These are phyloP conservation scores for Paguma larvata DNA, from an alignment of 2,797 vertebrate species.

Conservation along the genomic window DNA sequence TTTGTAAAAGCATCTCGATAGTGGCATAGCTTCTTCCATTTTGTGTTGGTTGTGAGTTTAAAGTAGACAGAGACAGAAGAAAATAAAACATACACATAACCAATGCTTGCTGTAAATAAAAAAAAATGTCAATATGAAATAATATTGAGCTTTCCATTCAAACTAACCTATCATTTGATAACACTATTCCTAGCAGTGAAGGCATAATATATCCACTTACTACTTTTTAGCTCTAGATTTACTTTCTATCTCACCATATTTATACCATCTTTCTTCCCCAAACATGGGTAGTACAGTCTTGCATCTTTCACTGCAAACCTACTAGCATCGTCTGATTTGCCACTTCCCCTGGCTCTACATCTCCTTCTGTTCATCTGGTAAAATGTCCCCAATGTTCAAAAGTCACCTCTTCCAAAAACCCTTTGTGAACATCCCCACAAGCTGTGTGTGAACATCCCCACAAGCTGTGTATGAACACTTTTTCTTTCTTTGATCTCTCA, in stretches of 20 bases:
- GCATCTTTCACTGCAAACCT: neutral
- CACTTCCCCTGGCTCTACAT: neutral
- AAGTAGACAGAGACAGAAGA: neutral
- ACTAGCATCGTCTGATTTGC: neutral
- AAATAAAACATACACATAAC: neutral
- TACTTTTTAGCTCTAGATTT: neutral
- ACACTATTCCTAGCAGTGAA: constrained; percentile 17
- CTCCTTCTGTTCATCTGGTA: neutral
- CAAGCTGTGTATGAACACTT: neutral
- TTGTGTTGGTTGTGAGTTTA: constrained; percentile 30
- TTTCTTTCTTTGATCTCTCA: constrained; percentile 16
- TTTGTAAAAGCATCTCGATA: constrained; percentile 36
- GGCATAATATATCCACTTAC: neutral
- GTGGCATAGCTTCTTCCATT: neutral
- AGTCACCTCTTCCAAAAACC: neutral
- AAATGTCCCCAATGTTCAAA: constrained; percentile 50
- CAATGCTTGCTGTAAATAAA: neutral
- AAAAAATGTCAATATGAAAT: neutral
- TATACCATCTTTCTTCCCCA: neutral
- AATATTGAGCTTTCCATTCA: constrained; percentile 25
- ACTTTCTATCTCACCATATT: neutral
- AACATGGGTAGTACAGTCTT: neutral
- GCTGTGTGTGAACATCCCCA: neutral
- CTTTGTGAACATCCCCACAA: neutral
- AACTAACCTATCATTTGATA: constrained; percentile 36